These are phyloP conservation scores for Ichneumoninae sp. DNA, from an alignment of 2,888 invertebrate species.

Conservation along the genomic window DNA sequence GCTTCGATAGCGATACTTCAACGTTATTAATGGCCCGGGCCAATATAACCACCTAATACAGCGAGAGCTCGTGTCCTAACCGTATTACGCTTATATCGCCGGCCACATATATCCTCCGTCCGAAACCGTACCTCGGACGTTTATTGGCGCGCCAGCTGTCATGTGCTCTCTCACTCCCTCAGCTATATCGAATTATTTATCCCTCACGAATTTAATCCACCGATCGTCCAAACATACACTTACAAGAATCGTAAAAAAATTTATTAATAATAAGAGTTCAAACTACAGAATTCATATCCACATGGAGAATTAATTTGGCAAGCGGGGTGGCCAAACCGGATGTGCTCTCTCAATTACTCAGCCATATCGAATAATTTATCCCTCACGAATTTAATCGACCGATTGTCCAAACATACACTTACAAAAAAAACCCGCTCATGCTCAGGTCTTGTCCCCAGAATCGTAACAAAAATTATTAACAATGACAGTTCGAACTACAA, in stretches of 20 bases:
- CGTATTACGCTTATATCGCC: slow-evolving; percentile 65
- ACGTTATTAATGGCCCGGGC: slow-evolving; percentile 79
- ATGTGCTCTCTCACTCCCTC: slow-evolving; percentile 40
- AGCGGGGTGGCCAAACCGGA: neutral
- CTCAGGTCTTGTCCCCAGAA: neutral
- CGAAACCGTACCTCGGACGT: slow-evolving; percentile 56
- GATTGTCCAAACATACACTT: neutral
- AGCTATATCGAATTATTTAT: slow-evolving; percentile 55
- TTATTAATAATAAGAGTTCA: too few relatives aligned
- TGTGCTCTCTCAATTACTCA: slow-evolving; percentile 29
- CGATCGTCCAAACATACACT: neutral
- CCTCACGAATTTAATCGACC: slow-evolving; percentile 56
- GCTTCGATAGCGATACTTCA: slow-evolving; percentile 79
- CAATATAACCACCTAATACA: slow-evolving; percentile 80
- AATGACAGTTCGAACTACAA: neutral
- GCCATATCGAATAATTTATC: slow-evolving; percentile 53
- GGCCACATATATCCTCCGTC: slow-evolving; percentile 12
- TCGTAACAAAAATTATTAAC: slow-evolving; percentile 5
- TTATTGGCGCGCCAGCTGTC: slow-evolving; percentile 64
- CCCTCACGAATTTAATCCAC: slow-evolving; percentile 57
- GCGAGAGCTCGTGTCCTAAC: slow-evolving; percentile 71
- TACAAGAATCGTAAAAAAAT: neutral
- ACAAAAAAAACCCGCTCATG: neutral
- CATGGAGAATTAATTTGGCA: too few relatives aligned
- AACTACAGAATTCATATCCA: too few relatives aligned